These are phyloP conservation scores for Thunnus thynnus DNA, from an alignment of 2,113 vertebrate genomes.

Conservation along the genomic window DNA sequence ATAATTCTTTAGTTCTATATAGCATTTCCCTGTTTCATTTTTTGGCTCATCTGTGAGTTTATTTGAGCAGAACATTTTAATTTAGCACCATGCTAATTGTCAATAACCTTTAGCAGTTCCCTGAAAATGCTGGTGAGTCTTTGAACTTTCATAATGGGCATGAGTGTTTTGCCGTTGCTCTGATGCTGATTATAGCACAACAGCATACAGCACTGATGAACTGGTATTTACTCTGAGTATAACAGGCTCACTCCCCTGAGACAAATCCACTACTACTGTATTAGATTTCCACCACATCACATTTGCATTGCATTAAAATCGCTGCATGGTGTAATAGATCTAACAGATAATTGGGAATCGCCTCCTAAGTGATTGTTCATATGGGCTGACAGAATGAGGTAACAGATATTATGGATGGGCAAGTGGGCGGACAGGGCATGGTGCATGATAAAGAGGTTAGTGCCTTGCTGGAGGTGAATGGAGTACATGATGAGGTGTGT, in stretches of 20 bases:
- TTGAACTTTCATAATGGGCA: slow-evolving; percentile 1
- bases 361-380: slow-evolving; percentile 11
- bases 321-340: slow-evolving; percentile 5
- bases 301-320: slow-evolving; percentile 31
- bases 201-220: slow-evolving; percentile 24
- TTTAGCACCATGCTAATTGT: background rate
- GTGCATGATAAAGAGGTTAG: slow-evolving; percentile 23
- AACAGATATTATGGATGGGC: slow-evolving; percentile 30
- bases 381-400: slow-evolving; percentile 44
- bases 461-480: slow-evolving; percentile 19
- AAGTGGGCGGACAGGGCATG: background rate
- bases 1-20: no score
- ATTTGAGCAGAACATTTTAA: background rate
- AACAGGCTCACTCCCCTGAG: background rate
- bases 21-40: no score
- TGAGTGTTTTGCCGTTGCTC: background rate
- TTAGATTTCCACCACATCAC: slow-evolving; percentile 8
- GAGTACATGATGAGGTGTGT: background rate
- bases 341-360: slow-evolving; percentile 6
- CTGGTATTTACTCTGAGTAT: slow-evolving; percentile 16
- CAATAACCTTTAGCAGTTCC: background rate
- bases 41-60: background rate
- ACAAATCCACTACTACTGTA: background rate
- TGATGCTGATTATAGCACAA: slow-evolving; percentile 3
- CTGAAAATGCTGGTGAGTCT: background rate